These are phyloP conservation scores for Ridgeia piscesae DNA, from an alignment of 1,140 invertebrate species.

Conservation along the genomic window DNA sequence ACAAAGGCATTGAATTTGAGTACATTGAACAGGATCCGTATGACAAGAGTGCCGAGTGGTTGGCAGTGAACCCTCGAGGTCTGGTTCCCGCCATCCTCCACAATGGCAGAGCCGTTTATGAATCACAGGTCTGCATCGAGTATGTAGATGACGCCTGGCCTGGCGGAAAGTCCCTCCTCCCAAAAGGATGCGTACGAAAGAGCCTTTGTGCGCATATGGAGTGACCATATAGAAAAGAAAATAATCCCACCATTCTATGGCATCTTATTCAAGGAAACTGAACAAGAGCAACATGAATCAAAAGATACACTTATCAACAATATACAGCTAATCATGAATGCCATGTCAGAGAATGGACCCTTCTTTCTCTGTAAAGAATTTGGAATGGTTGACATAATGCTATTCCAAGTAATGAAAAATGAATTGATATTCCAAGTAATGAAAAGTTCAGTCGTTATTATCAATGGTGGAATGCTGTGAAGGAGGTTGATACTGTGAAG, in stretches of 20 bases:
- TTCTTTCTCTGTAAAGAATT: conserved; percentile 38
- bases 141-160: conserved; percentile 40
- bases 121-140: conserved; percentile 39
- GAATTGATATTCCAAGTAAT: conserved; percentile 33
- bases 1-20: conserved; percentile 40
- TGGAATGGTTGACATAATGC: conserved; percentile 38
- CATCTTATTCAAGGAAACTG: conserved; percentile 34
- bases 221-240: conserved; percentile 36
- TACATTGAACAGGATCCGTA: conserved; percentile 44
- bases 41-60: conserved; percentile 40
- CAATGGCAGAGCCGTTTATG: conserved; percentile 39
- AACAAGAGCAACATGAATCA: conserved; percentile 34
- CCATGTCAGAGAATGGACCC: conserved; percentile 33
- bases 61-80: conserved; percentile 40
- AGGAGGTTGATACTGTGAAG: conserved; percentile 26
- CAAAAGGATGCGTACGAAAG: conserved; percentile 35
- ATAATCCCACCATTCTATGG: conserved; percentile 36
- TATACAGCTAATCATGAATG: conserved; percentile 29
- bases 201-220: conserved; percentile 34
- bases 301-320: conserved; percentile 33
- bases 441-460: conserved; percentile 33
- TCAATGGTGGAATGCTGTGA: conserved; percentile 37
- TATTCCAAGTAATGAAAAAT: conserved; percentile 33
- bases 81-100: conserved; percentile 38
- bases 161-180: conserved; percentile 31